Percentiles rank a stretch among this genome's conserved stretches.
Conservation (phyloP, 2,113 vertebrate species). For the Ivindomyrus marchei region DNA sequence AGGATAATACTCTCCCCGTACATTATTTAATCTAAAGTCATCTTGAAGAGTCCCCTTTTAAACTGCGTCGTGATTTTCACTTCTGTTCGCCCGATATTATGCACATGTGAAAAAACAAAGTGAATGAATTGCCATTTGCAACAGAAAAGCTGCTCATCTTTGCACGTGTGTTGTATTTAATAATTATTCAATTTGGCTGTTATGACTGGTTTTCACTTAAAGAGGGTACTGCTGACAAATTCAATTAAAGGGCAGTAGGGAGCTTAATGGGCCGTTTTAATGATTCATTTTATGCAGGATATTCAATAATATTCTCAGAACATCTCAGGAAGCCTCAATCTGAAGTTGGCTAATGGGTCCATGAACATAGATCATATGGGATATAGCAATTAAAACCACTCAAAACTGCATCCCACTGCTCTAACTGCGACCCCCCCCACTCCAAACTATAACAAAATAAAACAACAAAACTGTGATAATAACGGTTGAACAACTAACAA, state of each 20-base stretch:
- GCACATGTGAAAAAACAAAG: slow-evolving; percentile 58
- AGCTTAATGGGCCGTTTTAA: slow-evolving; percentile 91
- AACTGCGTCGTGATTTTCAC: slow-evolving; percentile 66
- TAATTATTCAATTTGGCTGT: slow-evolving; percentile 87
- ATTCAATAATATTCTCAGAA: slow-evolving; percentile 82
- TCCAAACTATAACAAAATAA: slow-evolving; percentile 25
- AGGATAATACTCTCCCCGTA: not conserved
- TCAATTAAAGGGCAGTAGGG: slow-evolving; percentile 91
- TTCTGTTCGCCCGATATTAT: slow-evolving; percentile 58
- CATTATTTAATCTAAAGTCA: not conserved
- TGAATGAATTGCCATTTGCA: slow-evolving; percentile 70
- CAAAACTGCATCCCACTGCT: not conserved
- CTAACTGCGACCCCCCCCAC: slow-evolving; percentile 29
- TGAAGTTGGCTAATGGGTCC: slow-evolving; percentile 73
- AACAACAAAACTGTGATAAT: not conserved
- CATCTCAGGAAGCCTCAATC: slow-evolving; percentile 73
- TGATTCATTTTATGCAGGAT: slow-evolving; percentile 91
- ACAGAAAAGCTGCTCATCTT: slow-evolving; percentile 74
- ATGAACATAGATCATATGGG: slow-evolving; percentile 51
- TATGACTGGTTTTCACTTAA: slow-evolving; percentile 84
- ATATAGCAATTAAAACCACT: slow-evolving; percentile 66
- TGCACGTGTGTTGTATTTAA: slow-evolving; percentile 79
- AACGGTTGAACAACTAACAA: not conserved
- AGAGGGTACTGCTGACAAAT: slow-evolving; percentile 93
- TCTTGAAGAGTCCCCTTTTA: slow-evolving; percentile 52